A percentile compares a stretch with the other conserved stretches of the same genome.
Conservation (phyloP, 2,888 invertebrate genomes). For the Parthenolecanium corni region DNA sequence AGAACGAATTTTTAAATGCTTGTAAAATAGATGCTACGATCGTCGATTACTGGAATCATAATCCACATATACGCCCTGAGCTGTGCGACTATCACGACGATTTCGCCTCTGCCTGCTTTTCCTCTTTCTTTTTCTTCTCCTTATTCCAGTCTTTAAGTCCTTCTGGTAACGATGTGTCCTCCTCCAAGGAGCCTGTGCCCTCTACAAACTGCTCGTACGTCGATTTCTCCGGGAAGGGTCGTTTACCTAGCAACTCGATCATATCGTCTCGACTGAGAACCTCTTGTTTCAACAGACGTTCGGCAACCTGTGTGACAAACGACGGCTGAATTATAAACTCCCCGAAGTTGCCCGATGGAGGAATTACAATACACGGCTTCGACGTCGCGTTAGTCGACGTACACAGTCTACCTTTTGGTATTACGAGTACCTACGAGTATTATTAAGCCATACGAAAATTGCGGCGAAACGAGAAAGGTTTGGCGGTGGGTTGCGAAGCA, state of each 20-base stretch:
- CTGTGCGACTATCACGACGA: neutral
- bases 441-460: no score
- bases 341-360: no score
- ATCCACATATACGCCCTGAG: neutral
- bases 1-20: neutral
- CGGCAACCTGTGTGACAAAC: constrained; percentile 55
- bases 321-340: neutral
- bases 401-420: no score
- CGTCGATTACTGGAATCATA: neutral
- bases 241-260: constrained; percentile 84
- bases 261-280: constrained; percentile 91
- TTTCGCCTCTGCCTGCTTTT: neutral
- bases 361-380: no score
- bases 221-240: constrained; percentile 97
- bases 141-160: constrained; percentile 94
- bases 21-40: constrained; percentile 5
- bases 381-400: no score
- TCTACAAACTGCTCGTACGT: constrained; percentile 99
- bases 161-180: constrained; percentile 87
- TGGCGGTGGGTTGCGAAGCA: no score
- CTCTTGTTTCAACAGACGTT: constrained; percentile 83
- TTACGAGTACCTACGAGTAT: no score
- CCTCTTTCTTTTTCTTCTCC: constrained; percentile 38
- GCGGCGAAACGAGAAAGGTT: no score
- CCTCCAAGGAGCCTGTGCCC: constrained; percentile 94